phyloP scores from a whole-genome alignment of 2,797 vertebrate species.

The Danionella dracula region DNA sequence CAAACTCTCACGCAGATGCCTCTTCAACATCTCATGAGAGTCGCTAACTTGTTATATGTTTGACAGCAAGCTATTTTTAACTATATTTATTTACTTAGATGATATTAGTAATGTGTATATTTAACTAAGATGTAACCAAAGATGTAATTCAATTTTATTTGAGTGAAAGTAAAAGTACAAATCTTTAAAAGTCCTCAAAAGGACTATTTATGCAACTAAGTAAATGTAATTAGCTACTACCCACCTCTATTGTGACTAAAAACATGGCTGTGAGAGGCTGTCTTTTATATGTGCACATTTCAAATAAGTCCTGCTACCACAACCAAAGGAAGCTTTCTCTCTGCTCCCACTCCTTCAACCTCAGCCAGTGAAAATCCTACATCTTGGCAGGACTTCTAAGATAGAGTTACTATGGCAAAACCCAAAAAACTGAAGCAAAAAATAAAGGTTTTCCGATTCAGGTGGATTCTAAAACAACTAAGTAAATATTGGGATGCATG shows the following conservation, averaged over 20 bases:
- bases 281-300: conserved; percentile 5
- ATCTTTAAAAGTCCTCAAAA: no score
- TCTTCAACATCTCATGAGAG: no score
- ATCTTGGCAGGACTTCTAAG: conserved; percentile 52
- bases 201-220: no score
- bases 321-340: conserved; percentile 55
- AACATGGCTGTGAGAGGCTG: conserved; percentile 48
- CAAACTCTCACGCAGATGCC: no score
- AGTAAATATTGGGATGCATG: conserved; percentile 7
- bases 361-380: conserved; percentile 52
- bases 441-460: conserved; percentile 28
- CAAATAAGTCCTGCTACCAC: conserved; percentile 44
- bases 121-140: no score
- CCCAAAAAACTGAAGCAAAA: conserved; percentile 54
- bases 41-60: no score
- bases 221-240: no score
- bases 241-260: conserved; percentile 43
- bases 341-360: conserved; percentile 57
- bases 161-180: no score
- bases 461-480: neutral
- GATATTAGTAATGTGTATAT: no score
- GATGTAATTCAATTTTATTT: no score
- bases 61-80: no score
- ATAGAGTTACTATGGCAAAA: conserved; percentile 70
- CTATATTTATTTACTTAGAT: no score